phyloP scores from a whole-genome alignment of 1,140 invertebrate genomes.

The Tetramorium alpestre region DNA sequence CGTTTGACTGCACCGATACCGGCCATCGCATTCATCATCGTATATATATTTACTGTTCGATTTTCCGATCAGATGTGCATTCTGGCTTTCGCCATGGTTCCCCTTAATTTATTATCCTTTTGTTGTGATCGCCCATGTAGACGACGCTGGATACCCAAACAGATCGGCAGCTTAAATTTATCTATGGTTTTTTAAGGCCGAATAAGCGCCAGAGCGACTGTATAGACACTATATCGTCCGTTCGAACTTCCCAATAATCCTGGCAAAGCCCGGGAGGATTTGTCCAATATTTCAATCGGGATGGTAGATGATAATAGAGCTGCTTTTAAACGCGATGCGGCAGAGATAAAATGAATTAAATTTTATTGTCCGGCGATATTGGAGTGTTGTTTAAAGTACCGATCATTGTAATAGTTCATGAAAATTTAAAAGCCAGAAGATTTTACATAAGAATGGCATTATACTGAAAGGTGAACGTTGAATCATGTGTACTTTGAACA shows the following conservation, averaged over 20 bases:
- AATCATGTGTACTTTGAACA: not conserved
- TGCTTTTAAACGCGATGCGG: constrained; percentile 35
- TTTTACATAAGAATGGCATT: not conserved
- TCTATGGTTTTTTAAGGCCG: constrained; percentile 60
- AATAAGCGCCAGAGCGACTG: constrained; percentile 54
- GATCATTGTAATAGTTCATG: constrained; percentile 33
- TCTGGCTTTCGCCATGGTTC: not conserved
- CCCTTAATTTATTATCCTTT: constrained; percentile 61
- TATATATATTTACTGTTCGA: constrained; percentile 42
- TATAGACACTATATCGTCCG: constrained; percentile 63
- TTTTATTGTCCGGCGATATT: constrained; percentile 48
- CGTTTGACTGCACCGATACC: constrained; percentile 10
- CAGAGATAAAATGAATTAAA: constrained; percentile 66
- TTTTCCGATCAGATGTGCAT: constrained; percentile 13
- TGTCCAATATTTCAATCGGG: constrained; percentile 69
- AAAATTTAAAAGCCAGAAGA: not conserved
- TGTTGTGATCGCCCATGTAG: constrained; percentile 8
- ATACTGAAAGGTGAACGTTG: not conserved
- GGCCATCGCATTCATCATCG: constrained; percentile 8
- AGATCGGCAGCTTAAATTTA: constrained; percentile 62
- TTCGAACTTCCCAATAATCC: constrained; percentile 64
- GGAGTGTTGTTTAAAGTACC: constrained; percentile 19
- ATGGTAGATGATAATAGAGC: constrained; percentile 65
- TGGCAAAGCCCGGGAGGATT: constrained; percentile 65
- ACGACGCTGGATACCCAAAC: not conserved